Conservation (phyloP, 2,797 vertebrate genomes). For the Gymnocypris eckloni region DNA sequence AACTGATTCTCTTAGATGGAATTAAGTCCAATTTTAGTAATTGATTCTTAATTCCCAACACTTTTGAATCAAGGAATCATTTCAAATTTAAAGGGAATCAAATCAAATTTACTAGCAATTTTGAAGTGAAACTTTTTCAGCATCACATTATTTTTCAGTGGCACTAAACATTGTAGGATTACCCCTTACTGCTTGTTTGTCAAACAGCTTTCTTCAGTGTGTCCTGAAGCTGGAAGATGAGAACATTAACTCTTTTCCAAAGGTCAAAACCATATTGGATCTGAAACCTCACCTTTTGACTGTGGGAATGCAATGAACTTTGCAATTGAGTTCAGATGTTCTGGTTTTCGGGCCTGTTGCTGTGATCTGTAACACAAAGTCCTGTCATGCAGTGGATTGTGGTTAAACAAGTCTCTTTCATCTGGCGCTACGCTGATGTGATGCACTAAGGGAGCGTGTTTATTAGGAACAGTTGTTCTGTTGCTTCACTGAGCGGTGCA, state of each 20-base stretch:
- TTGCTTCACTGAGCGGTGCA: conserved; percentile 19
- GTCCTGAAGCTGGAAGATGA: neutral
- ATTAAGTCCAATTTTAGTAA: too few relatives aligned
- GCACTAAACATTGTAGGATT: too few relatives aligned
- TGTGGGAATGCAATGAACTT: conserved; percentile 24
- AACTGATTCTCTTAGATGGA: too few relatives aligned
- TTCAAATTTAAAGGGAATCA: too few relatives aligned
- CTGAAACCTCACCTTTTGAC: neutral
- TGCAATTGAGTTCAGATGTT: conserved; percentile 6
- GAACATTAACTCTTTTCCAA: neutral
- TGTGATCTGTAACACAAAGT: conserved; percentile 40
- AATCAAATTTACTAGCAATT: too few relatives aligned
- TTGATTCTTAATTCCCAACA: too few relatives aligned
- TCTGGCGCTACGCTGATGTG: neutral
- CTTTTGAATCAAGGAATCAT: too few relatives aligned
- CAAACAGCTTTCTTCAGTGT: conserved; percentile 7
- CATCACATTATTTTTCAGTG: neutral
- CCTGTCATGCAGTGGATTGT: conserved; percentile 36
- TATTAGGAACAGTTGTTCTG: conserved; percentile 44
- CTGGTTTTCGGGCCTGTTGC: neutral
- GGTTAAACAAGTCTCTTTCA: conserved; percentile 43
- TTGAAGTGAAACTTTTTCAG: too few relatives aligned
- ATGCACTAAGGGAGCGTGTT: conserved; percentile 8
- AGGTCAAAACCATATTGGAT: neutral
- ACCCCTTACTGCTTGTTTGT: neutral